These are phyloP conservation scores for Girardinichthys multiradiatus DNA, from an alignment of 2,113 vertebrate genomes.

Conservation along the genomic window DNA sequence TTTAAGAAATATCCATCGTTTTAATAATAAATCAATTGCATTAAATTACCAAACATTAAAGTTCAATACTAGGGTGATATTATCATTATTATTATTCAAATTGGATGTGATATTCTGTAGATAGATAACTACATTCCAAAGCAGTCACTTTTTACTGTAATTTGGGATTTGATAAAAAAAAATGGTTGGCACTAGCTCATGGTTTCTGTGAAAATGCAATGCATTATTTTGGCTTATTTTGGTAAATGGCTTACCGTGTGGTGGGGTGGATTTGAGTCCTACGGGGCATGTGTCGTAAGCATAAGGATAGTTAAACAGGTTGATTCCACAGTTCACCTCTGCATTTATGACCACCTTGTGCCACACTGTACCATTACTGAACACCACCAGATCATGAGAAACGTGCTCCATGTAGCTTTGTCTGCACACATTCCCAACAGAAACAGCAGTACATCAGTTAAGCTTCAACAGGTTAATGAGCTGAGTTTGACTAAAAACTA, in stretches of 20 bases:
- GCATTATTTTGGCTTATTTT: no score
- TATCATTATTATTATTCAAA: not conserved
- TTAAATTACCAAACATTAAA: no score
- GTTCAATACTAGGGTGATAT: no score
- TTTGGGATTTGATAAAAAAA: no score
- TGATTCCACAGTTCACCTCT: conserved; percentile 73
- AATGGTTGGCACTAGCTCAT: not conserved
- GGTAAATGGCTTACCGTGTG: conserved; percentile 22
- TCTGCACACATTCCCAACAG: conserved; percentile 36
- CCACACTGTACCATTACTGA: conserved; percentile 59
- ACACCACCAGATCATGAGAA: conserved; percentile 63
- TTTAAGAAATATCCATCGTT: no score
- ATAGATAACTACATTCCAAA: not conserved
- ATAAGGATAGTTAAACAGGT: conserved; percentile 79
- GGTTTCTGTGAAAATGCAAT: not conserved
- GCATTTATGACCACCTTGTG: conserved; percentile 58
- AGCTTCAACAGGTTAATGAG: not conserved
- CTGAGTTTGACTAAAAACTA: not conserved
- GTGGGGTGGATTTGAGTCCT: conserved; percentile 63
- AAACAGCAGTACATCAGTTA: not conserved
- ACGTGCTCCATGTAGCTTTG: conserved; percentile 41
- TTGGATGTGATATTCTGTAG: not conserved
- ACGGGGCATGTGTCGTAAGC: conserved; percentile 71
- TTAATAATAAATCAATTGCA: no score
- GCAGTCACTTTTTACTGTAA: not conserved